Evolutionary conservation across 1,140 invertebrate genomes (phyloP), one percentile per base, ranked within the genome.

Genomic region (Ostrea edulis): DNA sequence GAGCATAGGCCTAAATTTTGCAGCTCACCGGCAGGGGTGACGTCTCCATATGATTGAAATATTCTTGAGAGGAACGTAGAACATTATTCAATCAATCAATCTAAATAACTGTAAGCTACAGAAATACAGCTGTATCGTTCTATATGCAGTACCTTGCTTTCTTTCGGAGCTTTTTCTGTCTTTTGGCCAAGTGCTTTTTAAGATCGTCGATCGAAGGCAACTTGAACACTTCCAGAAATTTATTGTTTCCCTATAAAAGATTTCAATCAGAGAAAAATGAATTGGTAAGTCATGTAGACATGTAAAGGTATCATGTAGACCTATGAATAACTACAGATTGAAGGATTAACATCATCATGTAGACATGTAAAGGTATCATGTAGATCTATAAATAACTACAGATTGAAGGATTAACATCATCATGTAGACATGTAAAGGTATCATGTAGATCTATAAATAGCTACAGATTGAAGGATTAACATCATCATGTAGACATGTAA

Each of bases 201-300:
- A 97, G 96, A 94, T 98, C 97, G 65, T 97, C 96, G 20, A 97
- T 96, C 0, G 96, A 95, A 90, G 97, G 96, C 89, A 99, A 96
- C 82, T 96, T 95, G 94, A 98, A 99, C 54, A 98, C 94, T 95
- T 99, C 98, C 14, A 99, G 94, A 12, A 96, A 95, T 88, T 96
- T 96, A 91, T 98, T 97, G 44, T 96, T 97, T 7, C 98, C 98
- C 95, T 96, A 84, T 58, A 12, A 88, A 58, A 52, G 22, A 62
- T 12, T 84, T 77, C 29, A n/a, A n/a, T n/a, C n/a, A 20, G 22
- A 17, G 17, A 65, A 65, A 65, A 20, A 65, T 17, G 35, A 20
- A 22, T 17, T n/a, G 7, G 1, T 17, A 81, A 1, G 17, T 81
- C 71, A 35, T n/a, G n/a, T n/a, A n/a, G 5, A 35, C 25, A 14